Evolutionary conservation across 2,113 vertebrate species (phyloP), one percentile per base, ranked within the genome.

Genomic region (Echinops telfairi): DNA sequence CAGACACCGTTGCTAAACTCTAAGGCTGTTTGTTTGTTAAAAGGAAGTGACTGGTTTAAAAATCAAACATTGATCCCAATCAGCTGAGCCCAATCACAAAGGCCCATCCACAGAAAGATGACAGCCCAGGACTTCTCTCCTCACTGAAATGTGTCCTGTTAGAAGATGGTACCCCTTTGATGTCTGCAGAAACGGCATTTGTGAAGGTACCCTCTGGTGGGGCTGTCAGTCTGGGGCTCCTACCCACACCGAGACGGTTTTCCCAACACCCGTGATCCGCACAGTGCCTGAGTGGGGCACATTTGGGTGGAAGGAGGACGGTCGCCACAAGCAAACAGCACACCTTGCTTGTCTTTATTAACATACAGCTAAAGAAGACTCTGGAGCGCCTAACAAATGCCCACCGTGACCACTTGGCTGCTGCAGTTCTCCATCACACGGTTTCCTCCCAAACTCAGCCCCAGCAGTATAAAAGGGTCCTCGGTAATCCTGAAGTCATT

Each of bases 401-500:
- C 36, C 79, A 53, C 11, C 66, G n/a, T 27, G 40, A 77, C 43
- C 43, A n/a, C 38, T 31, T 36, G 15, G 43, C 14, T 70, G 38
- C 16, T 22, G 8, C 29, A 9, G 43, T 68, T n/a, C 83, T 78
- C 62, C 10, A 6, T 36, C 17, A 60, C 3, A 29, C 15, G 16
- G 0, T 33, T 64, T 22, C 62, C 38, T 82, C 58, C 79, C 15
- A 4, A 8, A 47, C 27, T 83, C 38, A 25, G n/a, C 20, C 11
- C 40, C 68, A 1, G 66, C 47, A 16, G 68, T 19, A 4, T 22
- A 71, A 83, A 25, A 53, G 78, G 64, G 11, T 31, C 64, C 4
- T 0, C 88, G 25, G 71, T 36, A 53, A 93, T 86, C 79, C 88
- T 33, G 12, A 83, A 93, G 88, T 88, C 95, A 73, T 85, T 94